Base-by-base conservation (phyloP, 2,113 vertebrate species). In the Gnathonemus longibarbis region DNA sequence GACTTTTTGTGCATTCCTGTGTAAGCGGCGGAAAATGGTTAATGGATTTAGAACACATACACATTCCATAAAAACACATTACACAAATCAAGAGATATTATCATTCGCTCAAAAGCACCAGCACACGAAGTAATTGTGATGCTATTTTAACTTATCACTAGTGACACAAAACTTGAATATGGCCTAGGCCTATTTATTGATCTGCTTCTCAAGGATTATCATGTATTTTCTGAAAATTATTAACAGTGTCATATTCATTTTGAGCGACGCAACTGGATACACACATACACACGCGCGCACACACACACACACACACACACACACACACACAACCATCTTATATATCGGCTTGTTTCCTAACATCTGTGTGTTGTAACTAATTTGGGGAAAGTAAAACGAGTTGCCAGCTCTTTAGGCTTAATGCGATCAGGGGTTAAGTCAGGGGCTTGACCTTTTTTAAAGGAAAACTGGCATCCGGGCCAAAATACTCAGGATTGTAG, bases 1-100 rank as follows among this genome's bases (percentile, higher is more conserved):
- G 98, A 98, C 92, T 99, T 99, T 92, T 98, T 99, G 95, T 99
- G 98, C 97, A 99, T 99, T 66, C 98, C 98, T 99, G 95, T 24
- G 48, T 91, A 92, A 91, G 53, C 49, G 89, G 52, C 89, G 84
- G 5, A 91, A 91, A 92, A 88, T 83, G 91, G 52, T 89, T 3
- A 50, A 87, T 24, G 48, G 77, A 53, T 39, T 27, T 21, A 35
- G 39, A 11, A 35, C 66, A 24, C 53, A 15, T 49, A 9, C 17
- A 50, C 17, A 19, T 48, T 46, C 3, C n/a, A 24, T 46, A 86
- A 27, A n/a, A 50, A 50, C 45, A 86, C 84, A 86, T 15, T 15
- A 31, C 77, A 21, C 5, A 31, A 86, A 45, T 48, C 83, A 39
- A 42, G 83, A 48, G 2, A 84, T 24, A 17, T 49, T 49, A 46